Conservation (phyloP, 1,140 invertebrate species). For the Pseudoatta argentina region DNA sequence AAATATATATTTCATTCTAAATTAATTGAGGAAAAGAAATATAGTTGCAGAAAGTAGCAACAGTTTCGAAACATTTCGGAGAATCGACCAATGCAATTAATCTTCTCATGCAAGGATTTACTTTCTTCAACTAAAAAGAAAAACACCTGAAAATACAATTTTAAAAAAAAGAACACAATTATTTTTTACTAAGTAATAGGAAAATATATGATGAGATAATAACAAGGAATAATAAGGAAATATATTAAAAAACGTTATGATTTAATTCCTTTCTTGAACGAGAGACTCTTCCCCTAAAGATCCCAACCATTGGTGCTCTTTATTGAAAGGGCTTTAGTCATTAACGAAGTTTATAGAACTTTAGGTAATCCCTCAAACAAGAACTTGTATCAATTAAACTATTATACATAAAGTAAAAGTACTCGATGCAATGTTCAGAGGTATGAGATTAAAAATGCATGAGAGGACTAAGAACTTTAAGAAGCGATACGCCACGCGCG, state of each 20-base stretch:
- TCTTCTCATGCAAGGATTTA: constrained; percentile 5
- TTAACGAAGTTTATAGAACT: constrained; percentile 44
- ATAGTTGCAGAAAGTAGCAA: not conserved
- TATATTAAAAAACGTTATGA: not conserved
- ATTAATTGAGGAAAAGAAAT: not conserved
- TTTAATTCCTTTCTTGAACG: not conserved
- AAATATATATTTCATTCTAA: not conserved
- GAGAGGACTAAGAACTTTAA: constrained; percentile 13
- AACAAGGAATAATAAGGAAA: not conserved
- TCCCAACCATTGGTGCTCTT: constrained; percentile 4
- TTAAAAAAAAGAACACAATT: not conserved
- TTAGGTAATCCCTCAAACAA: constrained; percentile 36
- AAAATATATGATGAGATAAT: not conserved
- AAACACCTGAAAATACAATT: not conserved
- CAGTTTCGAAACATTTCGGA: constrained; percentile 4
- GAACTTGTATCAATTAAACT: constrained; percentile 49
- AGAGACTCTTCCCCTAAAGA: not conserved
- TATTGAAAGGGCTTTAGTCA: constrained; percentile 4
- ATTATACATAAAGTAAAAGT: not conserved
- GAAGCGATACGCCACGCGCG: not conserved
- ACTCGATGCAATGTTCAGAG: not conserved
- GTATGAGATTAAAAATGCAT: not conserved
- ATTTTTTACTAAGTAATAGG: not conserved
- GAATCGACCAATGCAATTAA: constrained; percentile 21
- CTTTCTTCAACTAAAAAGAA: not conserved